Percentiles rank a stretch among this genome's conserved stretches.
Conservation (phyloP, 2,797 vertebrate species). For the Nannoperca australis region DNA sequence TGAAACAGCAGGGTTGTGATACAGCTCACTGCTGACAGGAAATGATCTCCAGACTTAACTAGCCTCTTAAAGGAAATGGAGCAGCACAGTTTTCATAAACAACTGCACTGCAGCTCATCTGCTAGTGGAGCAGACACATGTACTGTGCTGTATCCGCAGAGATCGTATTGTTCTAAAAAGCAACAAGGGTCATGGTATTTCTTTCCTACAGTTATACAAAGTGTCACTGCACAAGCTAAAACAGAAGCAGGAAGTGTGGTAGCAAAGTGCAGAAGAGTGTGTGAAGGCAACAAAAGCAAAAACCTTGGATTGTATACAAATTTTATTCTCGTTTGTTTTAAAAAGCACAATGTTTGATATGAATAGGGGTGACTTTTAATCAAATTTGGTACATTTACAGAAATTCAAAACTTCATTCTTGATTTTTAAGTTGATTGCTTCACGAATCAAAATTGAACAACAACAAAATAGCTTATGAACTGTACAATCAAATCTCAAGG, state of each 20-base stretch:
- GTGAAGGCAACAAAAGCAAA: not conserved
- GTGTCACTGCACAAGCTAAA: not conserved
- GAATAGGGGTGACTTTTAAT: conserved; percentile 69
- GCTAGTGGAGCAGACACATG: conserved; percentile 7
- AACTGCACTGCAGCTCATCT: conserved; percentile 21
- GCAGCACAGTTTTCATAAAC: conserved; percentile 48
- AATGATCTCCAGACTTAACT: conserved; percentile 72
- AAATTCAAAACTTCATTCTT: conserved; percentile 76
- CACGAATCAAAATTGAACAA: conserved; percentile 72
- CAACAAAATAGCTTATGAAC: conserved; percentile 87
- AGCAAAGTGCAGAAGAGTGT: not conserved
- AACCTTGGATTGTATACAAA: conserved; percentile 72
- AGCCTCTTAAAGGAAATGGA: conserved; percentile 65
- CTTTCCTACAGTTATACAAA: not conserved
- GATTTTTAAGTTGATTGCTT: conserved; percentile 71
- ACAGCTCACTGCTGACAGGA: conserved; percentile 65
- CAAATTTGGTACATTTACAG: conserved; percentile 83
- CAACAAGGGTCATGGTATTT: not conserved
- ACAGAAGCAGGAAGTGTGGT: not conserved
- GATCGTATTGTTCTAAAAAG: not conserved
- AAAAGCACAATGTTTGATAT: conserved; percentile 79
- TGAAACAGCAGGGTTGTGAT: conserved; percentile 61
- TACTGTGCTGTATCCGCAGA: conserved; percentile 12
- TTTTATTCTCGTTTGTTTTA: conserved; percentile 82
- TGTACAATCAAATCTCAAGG: conserved; percentile 85